Conservation (phyloP, 2,888 invertebrate genomes). For the Leucophenga maculata region DNA sequence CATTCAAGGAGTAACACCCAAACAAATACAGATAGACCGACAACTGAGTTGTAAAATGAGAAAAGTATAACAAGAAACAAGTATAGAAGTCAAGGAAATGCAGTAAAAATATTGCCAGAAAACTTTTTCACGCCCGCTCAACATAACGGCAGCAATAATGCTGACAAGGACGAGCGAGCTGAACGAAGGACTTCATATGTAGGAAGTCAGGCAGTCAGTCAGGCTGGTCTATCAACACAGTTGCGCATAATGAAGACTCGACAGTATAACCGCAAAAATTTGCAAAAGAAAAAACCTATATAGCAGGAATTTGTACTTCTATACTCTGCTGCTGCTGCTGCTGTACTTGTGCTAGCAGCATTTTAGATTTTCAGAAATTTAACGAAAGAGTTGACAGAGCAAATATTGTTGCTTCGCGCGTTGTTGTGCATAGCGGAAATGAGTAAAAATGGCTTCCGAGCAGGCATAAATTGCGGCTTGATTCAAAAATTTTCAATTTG, state of each 20-base stretch:
- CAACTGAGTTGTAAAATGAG: not conserved
- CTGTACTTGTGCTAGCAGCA: no score
- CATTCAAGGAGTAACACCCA: slow-evolving; percentile 56
- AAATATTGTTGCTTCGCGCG: not conserved
- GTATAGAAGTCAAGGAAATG: slow-evolving; percentile 26
- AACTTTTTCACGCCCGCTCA: slow-evolving; percentile 8
- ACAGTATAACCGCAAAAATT: slow-evolving; percentile 10
- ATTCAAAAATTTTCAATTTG: slow-evolving; percentile 32
- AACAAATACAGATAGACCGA: not conserved
- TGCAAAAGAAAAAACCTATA: slow-evolving; percentile 6
- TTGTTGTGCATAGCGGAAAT: slow-evolving; percentile 48
- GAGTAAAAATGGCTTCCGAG: slow-evolving; percentile 43
- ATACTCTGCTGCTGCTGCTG: no score
- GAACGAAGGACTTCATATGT: not conserved
- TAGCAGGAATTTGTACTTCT: not conserved
- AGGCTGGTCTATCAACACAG: not conserved
- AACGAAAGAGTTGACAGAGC: not conserved
- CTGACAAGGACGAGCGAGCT: not conserved
- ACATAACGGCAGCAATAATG: not conserved
- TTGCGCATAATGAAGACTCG: slow-evolving; percentile 8
- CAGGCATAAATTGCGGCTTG: slow-evolving; percentile 27
- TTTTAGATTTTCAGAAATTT: no score
- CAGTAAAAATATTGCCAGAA: slow-evolving; percentile 30
- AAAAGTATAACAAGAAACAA: not conserved
- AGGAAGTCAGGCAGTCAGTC: not conserved